Evolutionary conservation across 53 echinoderm and acorn worm species (phyloP).

Genomic region (Paelopatides confundens): DNA sequence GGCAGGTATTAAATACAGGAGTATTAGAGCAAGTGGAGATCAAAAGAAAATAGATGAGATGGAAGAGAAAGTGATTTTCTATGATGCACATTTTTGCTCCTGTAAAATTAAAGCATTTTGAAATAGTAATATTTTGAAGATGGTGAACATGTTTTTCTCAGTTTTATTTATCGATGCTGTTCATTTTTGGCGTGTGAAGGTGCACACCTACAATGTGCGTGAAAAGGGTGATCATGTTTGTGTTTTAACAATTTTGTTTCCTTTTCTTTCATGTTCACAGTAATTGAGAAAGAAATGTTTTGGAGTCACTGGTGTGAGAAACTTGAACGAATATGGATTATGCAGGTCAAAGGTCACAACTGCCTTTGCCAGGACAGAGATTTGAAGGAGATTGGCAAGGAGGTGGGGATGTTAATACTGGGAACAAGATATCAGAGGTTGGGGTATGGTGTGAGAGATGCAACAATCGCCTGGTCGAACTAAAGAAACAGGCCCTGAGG

Average conservation of each 20-base stretch:
- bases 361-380: background rate
- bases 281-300: background rate
- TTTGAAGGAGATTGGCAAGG: background rate
- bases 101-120: no score
- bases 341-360: slow-evolving; percentile 30
- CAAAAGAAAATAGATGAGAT: no score
- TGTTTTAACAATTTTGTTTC: background rate
- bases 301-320: background rate
- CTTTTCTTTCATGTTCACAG: background rate
- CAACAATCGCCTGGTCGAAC: slow-evolving; percentile 94
- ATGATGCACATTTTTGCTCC: no score
- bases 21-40: no score
- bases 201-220: no score
- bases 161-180: no score
- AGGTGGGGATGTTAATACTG: background rate
- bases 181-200: no score
- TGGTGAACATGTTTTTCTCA: no score
- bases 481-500: slow-evolving; percentile 94
- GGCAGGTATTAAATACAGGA: no score
- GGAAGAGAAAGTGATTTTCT: no score
- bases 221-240: background rate
- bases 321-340: slow-evolving; percentile 10
- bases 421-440: slow-evolving; percentile 28
- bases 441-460: slow-evolving; percentile 99
- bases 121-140: no score